phyloP scores from a whole-genome alignment of 2,888 invertebrate species.

The Apamea anceps region DNA sequence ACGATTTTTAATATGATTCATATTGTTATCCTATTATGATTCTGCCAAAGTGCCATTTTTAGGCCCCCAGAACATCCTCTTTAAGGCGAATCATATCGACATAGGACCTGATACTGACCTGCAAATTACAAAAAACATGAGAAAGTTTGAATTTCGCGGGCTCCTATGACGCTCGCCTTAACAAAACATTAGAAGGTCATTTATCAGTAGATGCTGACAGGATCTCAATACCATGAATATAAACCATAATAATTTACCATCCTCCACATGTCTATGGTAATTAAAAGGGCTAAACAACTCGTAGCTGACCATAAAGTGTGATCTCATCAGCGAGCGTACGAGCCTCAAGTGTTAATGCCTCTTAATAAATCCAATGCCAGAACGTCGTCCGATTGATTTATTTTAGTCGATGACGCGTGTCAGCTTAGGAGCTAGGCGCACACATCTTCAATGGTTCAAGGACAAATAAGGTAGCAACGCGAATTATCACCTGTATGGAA shows the following conservation, averaged over 20 bases:
- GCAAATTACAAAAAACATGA: no score
- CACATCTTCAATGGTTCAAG: slow-evolving; percentile 69
- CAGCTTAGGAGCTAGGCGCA: slow-evolving; percentile 39
- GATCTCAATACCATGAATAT: slow-evolving; percentile 12
- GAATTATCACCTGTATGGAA: slow-evolving; percentile 56
- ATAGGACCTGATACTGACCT: no score
- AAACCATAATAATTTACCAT: slow-evolving; percentile 32
- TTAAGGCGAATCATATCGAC: no score
- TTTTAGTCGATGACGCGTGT: slow-evolving; percentile 79
- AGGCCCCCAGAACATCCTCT: no score
- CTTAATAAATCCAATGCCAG: slow-evolving; percentile 69
- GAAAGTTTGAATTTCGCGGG: no score
- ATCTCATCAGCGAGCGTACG: slow-evolving; percentile 47
- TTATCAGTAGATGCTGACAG: not conserved
- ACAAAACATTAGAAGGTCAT: not conserved
- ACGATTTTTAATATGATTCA: no score
- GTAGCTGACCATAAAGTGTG: slow-evolving; percentile 50
- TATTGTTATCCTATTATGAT: no score
- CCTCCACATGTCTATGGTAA: slow-evolving; percentile 49
- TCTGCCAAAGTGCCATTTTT: no score
- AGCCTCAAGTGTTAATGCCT: slow-evolving; percentile 60
- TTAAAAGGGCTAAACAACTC: slow-evolving; percentile 51
- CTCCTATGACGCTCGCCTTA: no score
- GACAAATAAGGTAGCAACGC: slow-evolving; percentile 62
- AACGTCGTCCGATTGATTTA: slow-evolving; percentile 73